These are phyloP conservation scores for Tinamus guttatus DNA, from an alignment of 2,113 vertebrate species.

Conservation along the genomic window DNA sequence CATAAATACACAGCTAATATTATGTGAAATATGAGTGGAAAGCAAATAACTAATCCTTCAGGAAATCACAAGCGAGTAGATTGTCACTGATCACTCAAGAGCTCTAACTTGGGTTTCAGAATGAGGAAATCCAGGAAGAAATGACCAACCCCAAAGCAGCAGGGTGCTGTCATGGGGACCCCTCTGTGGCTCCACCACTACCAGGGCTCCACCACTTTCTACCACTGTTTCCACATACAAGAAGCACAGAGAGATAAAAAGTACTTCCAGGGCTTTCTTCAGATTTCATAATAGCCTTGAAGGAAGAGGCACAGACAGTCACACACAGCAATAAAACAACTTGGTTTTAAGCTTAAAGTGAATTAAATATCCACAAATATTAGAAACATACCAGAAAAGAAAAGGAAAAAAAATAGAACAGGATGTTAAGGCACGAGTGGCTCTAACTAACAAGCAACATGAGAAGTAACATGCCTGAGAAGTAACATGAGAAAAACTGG, in stretches of 20 bases:
- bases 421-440: background rate
- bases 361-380: background rate
- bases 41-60: background rate
- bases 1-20: background rate
- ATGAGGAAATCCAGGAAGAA: background rate
- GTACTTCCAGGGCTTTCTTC: background rate
- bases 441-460: background rate
- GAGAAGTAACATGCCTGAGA: background rate
- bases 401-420: background rate
- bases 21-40: background rate
- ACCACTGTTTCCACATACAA: background rate
- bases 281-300: background rate
- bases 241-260: background rate
- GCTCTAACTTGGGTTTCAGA: background rate
- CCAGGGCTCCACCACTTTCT: no score
- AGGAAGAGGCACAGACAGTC: background rate
- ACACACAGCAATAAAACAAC: background rate
- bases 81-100: background rate
- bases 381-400: background rate
- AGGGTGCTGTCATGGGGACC: background rate
- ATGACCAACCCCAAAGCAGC: background rate
- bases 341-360: background rate
- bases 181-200: no score
- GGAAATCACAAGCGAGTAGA: background rate
- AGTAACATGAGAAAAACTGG: background rate